Base-by-base conservation (phyloP, 1,140 invertebrate genomes). In the Drosophila subpulchrella region DNA sequence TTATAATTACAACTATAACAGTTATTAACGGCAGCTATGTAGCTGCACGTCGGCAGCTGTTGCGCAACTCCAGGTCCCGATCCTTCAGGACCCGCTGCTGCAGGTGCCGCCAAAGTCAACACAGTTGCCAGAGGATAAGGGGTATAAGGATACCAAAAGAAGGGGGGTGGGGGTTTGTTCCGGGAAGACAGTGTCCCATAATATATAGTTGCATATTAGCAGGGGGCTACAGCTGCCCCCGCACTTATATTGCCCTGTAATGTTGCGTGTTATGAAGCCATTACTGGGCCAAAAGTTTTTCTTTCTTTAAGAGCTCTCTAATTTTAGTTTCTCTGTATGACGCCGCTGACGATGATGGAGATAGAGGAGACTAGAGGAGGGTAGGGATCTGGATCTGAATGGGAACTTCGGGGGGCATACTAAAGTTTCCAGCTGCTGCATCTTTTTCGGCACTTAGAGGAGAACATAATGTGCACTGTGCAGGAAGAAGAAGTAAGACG, bases 1-100 rank as follows among this genome's bases (percentile, higher is more conserved):
- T 89, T 89, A 89, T 89, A 89, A 89, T 89, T 89, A 89, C 77
- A 89, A 89, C 80, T 89, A 89, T 89, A 89, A 90, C 84, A 84
- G 78, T 90, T 89, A 89, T 89, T 84, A 89, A 89, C 84, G 85
- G 77, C 58, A 71, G 76, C 78, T 58, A 34, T 34, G 32, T 34
- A 70, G 72, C 59, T 63, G 38, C 54, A 32, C 66, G 54, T 20
- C 47, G 66, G 30, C 78, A 80, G 79, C 76, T 82, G 83, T 68
- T 78, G 58, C 70, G 50, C 57, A 54, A 56, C 44, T 75, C 55
- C 30, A 62, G 17, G 59, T n/a, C 38, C 59, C 13, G 38, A 51
- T 63, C 34, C 58, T 41, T 63, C 38, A 48, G 46, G 20, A 24
- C 36, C n/a, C 61, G 46, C 41, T 39, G 68, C 63, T 65, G 80